Conservation (phyloP, 2,888 invertebrate species). For the Machimus rusticus region DNA sequence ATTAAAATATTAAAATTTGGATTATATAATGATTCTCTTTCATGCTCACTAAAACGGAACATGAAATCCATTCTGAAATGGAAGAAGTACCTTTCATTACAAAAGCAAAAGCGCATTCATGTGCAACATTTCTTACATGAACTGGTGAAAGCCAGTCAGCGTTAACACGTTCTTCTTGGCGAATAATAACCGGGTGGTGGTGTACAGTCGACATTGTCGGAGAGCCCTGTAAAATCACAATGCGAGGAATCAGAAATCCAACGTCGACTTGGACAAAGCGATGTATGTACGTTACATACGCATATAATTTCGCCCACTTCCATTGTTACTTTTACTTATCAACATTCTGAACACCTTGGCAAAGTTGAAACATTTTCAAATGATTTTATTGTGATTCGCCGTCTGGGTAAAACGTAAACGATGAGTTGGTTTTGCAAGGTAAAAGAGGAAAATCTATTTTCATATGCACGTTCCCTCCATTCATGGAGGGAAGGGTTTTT, state of each 20-base stretch:
- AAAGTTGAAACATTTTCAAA: slow-evolving; percentile 8
- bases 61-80: background rate
- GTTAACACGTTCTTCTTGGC: background rate
- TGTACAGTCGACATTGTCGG: background rate
- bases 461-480: slow-evolving; percentile 4
- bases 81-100: background rate
- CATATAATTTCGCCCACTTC: background rate
- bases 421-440: background rate
- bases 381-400: slow-evolving; percentile 21
- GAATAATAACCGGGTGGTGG: background rate
- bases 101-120: background rate
- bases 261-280: background rate
- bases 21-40: background rate
- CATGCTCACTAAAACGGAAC: background rate
- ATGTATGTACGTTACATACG: background rate
- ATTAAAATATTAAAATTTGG: background rate
- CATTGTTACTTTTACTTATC: background rate
- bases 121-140: background rate
- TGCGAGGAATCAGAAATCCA: background rate
- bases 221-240: background rate
- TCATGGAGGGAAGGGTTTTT: slow-evolving; percentile 14
- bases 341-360: slow-evolving; percentile 8
- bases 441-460: slow-evolving; percentile 11
- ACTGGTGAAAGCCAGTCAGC: background rate
- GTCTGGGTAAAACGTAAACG: slow-evolving; percentile 20